A percentile compares a stretch with the other conserved stretches of the same genome.
phyloP scores from a whole-genome alignment of 1,140 invertebrate genomes.

The Calosoma granatense region DNA sequence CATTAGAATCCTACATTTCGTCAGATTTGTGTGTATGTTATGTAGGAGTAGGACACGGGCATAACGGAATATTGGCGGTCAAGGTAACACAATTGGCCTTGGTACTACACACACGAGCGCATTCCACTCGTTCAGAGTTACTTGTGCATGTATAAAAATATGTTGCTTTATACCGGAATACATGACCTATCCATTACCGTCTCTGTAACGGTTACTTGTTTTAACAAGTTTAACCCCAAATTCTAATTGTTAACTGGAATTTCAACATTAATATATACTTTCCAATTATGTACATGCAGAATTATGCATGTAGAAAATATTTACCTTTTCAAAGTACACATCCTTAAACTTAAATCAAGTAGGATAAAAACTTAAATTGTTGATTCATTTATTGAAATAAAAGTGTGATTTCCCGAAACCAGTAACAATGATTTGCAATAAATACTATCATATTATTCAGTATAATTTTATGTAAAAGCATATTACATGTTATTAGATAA shows the following conservation, averaged over 20 bases:
- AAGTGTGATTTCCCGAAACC: too few relatives aligned
- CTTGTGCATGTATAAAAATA: not conserved
- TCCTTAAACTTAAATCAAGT: too few relatives aligned
- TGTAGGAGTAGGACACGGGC: not conserved
- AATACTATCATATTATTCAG: too few relatives aligned
- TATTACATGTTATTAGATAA: too few relatives aligned
- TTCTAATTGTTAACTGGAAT: not conserved
- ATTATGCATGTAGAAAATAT: not conserved
- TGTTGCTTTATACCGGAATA: not conserved
- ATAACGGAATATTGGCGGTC: slow-evolving; percentile 4
- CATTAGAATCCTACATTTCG: too few relatives aligned
- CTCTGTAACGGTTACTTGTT: not conserved
- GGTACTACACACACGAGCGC: not conserved
- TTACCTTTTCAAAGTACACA: too few relatives aligned
- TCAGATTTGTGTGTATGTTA: not conserved
- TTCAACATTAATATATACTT: not conserved
- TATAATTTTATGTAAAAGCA: too few relatives aligned
- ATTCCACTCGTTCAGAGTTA: not conserved
- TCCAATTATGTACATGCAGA: not conserved
- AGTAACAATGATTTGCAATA: too few relatives aligned
- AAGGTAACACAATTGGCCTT: slow-evolving; percentile 3
- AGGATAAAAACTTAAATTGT: too few relatives aligned
- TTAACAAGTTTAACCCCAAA: not conserved
- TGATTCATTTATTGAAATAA: too few relatives aligned
- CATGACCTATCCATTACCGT: not conserved